Evolutionary conservation across 2,113 vertebrate species (phyloP).

Genomic region (Dicentrarchus labrax): DNA sequence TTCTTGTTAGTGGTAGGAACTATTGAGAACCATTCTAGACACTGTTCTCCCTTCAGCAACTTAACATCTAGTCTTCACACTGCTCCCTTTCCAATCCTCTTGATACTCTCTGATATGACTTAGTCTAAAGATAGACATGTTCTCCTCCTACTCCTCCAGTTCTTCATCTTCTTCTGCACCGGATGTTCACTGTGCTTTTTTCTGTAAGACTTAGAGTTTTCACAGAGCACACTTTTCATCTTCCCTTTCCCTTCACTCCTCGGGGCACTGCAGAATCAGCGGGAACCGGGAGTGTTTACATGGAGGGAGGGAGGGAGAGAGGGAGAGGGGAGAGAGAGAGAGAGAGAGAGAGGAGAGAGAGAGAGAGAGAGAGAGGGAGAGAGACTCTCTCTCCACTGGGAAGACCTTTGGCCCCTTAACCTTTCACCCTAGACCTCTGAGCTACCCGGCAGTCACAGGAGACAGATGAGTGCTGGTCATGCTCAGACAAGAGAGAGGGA

Average conservation of each 20-base stretch:
- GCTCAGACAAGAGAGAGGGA: constrained; percentile 39
- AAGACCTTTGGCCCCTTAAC: constrained; percentile 32
- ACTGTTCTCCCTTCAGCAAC: not conserved
- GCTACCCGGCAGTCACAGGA: constrained; percentile 34
- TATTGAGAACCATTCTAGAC: not conserved
- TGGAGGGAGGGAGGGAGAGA: not conserved
- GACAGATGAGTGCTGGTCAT: constrained; percentile 56
- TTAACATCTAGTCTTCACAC: constrained; percentile 14
- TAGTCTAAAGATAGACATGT: constrained; percentile 73
- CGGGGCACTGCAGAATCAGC: constrained; percentile 8
- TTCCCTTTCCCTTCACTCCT: not conserved
- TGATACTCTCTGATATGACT: constrained; percentile 56
- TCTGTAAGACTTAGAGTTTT: constrained; percentile 27
- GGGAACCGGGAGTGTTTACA: not conserved
- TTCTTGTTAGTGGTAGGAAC: not conserved
- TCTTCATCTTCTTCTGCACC: constrained; percentile 45
- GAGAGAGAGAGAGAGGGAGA: not conserved
- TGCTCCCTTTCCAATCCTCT: constrained; percentile 46
- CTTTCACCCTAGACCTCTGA: constrained; percentile 24
- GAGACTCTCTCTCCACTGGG: constrained; percentile 8
- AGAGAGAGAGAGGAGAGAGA: not conserved
- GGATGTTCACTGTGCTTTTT: constrained; percentile 11
- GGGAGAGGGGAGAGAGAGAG: too few relatives aligned
- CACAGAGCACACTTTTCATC: constrained; percentile 1
- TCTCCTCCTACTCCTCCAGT: constrained; percentile 9